A percentile compares a stretch with the other conserved stretches of the same genome.
Evolutionary conservation across 2,113 vertebrate species (phyloP).

Genomic region (Sinocyclocheilus anshuiensis): DNA sequence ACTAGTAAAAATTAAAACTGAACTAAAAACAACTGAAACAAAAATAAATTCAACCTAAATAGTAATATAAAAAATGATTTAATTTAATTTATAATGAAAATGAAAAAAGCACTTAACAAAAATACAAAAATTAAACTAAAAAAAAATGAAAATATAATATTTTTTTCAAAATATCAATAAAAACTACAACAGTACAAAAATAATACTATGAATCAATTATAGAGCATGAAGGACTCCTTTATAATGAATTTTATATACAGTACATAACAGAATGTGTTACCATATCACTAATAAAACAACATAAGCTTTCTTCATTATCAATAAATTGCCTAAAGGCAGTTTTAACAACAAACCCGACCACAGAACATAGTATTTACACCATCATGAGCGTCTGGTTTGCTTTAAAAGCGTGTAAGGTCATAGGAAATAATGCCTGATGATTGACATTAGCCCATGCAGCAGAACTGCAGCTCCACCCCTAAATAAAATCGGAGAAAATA

Average conservation of each 20-base stretch:
- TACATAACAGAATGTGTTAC: too few species aligned
- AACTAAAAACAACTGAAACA: background rate
- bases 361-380: background rate
- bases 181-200: background rate
- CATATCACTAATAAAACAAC: background rate
- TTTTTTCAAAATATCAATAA: background rate
- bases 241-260: too few species aligned
- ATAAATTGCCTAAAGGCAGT: background rate
- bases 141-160: background rate
- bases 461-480: conserved; percentile 19
- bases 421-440: conserved; percentile 1
- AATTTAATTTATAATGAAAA: background rate
- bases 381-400: background rate
- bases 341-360: background rate
- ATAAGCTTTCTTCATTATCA: background rate
- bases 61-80: background rate
- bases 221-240: background rate
- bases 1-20: too few species aligned
- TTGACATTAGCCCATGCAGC: conserved; percentile 5
- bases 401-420: background rate
- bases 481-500: background rate
- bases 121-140: background rate
- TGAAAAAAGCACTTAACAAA: background rate
- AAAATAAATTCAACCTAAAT: background rate
- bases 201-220: background rate